A percentile compares a stretch with the other conserved stretches of the same genome.
Conservation (phyloP, 2,888 invertebrate genomes). For the Erannis defoliaria region DNA sequence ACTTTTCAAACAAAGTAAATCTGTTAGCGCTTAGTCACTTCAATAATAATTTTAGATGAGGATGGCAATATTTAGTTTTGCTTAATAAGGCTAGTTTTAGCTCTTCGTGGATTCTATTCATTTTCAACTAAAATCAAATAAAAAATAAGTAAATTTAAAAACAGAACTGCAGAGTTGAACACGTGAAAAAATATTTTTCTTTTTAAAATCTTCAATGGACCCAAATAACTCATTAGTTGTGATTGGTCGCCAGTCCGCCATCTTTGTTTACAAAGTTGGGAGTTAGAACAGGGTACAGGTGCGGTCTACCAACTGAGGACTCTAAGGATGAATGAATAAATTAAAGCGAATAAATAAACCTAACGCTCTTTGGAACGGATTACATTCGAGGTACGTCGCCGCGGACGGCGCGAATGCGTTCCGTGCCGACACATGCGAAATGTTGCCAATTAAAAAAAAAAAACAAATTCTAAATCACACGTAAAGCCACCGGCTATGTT, state of each 20-base stretch:
- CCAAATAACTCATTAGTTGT: not conserved
- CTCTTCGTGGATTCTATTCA: no score
- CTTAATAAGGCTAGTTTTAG: no score
- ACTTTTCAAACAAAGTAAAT: no score
- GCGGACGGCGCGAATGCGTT: conserved; percentile 40
- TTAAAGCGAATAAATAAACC: conserved; percentile 76
- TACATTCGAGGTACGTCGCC: conserved; percentile 67
- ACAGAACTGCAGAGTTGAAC: no score
- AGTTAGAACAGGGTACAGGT: conserved; percentile 36
- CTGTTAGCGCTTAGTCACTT: no score
- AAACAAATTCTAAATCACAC: conserved; percentile 27
- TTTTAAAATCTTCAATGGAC: not conserved
- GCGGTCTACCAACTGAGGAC: conserved; percentile 53
- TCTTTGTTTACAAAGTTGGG: conserved; percentile 7
- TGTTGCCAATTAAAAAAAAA: conserved; percentile 16
- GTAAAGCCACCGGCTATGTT: conserved; percentile 15
- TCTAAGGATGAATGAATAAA: conserved; percentile 66
- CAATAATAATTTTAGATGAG: no score
- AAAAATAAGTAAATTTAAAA: no score
- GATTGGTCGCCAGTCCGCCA: not conserved
- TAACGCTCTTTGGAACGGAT: conserved; percentile 81
- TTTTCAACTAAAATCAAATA: no score
- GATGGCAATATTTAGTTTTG: no score
- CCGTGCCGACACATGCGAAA: conserved; percentile 24
- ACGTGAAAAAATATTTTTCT: no score